Conservation (phyloP, 2,797 vertebrate genomes). For the Coracias cyanogaster region DNA sequence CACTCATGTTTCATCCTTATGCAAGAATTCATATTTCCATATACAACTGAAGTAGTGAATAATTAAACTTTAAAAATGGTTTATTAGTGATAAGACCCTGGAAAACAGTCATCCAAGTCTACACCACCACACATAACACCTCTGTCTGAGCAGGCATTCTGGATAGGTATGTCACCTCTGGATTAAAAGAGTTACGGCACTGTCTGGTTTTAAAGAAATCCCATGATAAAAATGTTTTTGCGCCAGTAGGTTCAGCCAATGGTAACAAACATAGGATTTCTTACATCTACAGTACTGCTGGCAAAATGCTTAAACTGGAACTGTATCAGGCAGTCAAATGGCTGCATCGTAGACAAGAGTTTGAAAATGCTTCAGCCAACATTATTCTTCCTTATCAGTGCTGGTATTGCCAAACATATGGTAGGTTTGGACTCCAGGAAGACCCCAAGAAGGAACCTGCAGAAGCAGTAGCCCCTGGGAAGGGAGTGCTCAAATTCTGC, state of each 20-base stretch:
- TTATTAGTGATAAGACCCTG: neutral
- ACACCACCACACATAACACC: neutral
- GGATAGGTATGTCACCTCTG: neutral
- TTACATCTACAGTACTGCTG: neutral
- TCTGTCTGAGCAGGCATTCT: neutral
- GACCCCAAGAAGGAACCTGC: neutral
- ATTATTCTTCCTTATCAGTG: neutral
- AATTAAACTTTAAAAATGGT: neutral
- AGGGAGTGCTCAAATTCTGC: neutral
- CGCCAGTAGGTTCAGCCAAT: neutral
- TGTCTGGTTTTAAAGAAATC: constrained; percentile 16
- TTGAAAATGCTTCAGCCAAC: neutral
- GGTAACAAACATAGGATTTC: neutral
- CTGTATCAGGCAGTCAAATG: neutral
- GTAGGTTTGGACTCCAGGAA: neutral
- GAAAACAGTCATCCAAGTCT: neutral
- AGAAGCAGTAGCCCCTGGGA: neutral
- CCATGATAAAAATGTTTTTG: fast-evolving
- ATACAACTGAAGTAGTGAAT: neutral
- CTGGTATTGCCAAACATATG: neutral
- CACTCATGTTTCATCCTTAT: neutral
- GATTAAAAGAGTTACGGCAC: neutral
- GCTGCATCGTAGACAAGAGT: neutral
- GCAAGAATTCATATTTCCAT: neutral
- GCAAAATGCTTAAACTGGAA: neutral